A percentile compares a stretch with the other conserved stretches of the same genome.
These are phyloP conservation scores for Drosophila pallidifrons DNA, from an alignment of 1,140 invertebrate genomes.

Conservation along the genomic window DNA sequence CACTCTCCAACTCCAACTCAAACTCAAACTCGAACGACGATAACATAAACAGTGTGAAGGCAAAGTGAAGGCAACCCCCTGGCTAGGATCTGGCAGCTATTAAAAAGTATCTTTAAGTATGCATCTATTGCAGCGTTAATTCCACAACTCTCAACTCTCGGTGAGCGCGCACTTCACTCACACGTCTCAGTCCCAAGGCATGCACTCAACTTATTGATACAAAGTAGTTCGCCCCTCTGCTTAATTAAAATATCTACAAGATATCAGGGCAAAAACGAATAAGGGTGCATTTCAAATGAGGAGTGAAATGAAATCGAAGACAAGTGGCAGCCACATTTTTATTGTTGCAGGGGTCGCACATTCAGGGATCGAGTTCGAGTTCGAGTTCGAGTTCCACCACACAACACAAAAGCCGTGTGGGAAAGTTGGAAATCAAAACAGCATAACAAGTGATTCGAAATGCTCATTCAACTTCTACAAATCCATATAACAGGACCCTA, in stretches of 20 bases:
- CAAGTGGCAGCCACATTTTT: constrained; percentile 70
- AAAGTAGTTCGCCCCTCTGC: constrained; percentile 26
- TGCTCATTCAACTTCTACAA: constrained; percentile 62
- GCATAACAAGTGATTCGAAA: constrained; percentile 74
- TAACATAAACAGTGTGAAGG: constrained; percentile 44
- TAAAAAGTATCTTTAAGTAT: constrained; percentile 44
- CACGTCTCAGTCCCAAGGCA: constrained; percentile 55
- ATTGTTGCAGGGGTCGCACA: constrained; percentile 45
- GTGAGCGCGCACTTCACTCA: constrained; percentile 56
- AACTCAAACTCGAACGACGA: constrained; percentile 6
- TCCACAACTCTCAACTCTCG: constrained; percentile 11
- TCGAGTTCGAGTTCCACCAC: constrained; percentile 24
- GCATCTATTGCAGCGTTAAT: constrained; percentile 31
- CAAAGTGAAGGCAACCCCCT: constrained; percentile 23
- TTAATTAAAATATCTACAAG: constrained; percentile 78
- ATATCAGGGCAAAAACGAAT: constrained; percentile 37
- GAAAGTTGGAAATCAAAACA: constrained; percentile 79
- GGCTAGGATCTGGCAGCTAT: constrained; percentile 3
- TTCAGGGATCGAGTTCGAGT: constrained; percentile 8
- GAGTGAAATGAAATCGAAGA: constrained; percentile 61
- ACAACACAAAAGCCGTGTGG: constrained; percentile 57
- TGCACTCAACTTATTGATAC: constrained; percentile 36
- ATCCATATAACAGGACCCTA: constrained; percentile 47
- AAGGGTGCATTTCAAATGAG: constrained; percentile 50
- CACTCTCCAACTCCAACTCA: constrained; percentile 48